phyloP scores from a whole-genome alignment of 2,113 vertebrate species.

The Nesogale talazaci region DNA sequence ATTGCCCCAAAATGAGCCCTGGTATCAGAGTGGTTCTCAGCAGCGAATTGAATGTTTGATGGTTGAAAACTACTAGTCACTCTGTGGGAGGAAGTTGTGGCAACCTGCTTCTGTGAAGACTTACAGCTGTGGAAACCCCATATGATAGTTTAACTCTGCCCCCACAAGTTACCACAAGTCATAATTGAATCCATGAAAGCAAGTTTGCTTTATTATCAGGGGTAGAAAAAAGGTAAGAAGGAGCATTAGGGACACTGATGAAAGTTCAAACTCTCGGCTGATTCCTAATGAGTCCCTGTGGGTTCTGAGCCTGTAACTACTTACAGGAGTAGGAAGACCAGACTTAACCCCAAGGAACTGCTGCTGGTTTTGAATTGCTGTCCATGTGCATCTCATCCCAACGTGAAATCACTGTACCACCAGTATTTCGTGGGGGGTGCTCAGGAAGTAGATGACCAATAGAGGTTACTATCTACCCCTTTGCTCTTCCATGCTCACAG shows the following conservation, averaged over 20 bases:
- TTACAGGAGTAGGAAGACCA: too few relatives aligned
- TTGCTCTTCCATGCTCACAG: background rate
- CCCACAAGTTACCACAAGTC: background rate
- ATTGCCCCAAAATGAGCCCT: background rate
- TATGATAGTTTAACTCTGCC: background rate
- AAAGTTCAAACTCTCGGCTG: too few relatives aligned
- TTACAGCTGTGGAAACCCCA: background rate
- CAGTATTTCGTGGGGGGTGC: too few relatives aligned
- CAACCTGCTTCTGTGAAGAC: background rate
- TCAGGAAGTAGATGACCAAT: background rate
- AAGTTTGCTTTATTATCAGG: background rate
- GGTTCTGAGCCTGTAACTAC: too few relatives aligned
- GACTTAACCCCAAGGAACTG: too few relatives aligned
- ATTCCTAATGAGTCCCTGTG: too few relatives aligned
- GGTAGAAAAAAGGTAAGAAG: background rate
- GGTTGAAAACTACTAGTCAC: background rate
- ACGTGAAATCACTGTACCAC: too few relatives aligned
- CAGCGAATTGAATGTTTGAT: background rate
- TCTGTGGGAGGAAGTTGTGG: background rate
- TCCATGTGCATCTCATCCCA: too few relatives aligned
- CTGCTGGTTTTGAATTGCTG: too few relatives aligned
- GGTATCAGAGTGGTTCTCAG: background rate
- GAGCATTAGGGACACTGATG: background rate
- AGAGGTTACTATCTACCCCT: background rate
- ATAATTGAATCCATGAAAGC: background rate